phyloP scores from a whole-genome alignment of 2,113 vertebrate genomes.

The Scatophagus argus region DNA sequence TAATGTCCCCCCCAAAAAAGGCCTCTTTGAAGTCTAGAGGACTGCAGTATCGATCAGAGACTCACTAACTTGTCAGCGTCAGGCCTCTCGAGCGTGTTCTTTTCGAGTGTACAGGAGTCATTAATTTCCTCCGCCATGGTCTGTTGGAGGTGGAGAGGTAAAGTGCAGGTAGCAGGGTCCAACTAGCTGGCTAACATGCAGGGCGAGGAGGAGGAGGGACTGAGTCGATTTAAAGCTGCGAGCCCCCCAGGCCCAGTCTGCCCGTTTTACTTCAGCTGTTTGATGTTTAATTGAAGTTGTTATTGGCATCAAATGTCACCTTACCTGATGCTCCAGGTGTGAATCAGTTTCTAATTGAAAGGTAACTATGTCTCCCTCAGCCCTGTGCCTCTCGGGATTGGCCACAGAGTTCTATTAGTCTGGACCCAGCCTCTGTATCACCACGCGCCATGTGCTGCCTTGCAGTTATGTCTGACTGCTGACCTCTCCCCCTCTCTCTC shows the following conservation, averaged over 20 bases:
- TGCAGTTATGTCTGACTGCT: slow-evolving; percentile 70
- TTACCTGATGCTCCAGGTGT: slow-evolving; percentile 80
- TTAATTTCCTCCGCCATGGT: slow-evolving; percentile 66
- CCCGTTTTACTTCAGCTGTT: slow-evolving; percentile 76
- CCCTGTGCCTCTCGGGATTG: slow-evolving; percentile 61
- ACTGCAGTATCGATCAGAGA: slow-evolving; percentile 62
- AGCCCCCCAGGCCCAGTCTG: slow-evolving; percentile 68
- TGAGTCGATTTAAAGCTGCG: slow-evolving; percentile 71
- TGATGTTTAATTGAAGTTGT: slow-evolving; percentile 84
- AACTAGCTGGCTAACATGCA: slow-evolving; percentile 53
- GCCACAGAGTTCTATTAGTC: slow-evolving; percentile 69
- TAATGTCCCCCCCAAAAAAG: slow-evolving; percentile 63
- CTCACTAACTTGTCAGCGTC: slow-evolving; percentile 62
- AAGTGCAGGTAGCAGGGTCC: slow-evolving; percentile 49
- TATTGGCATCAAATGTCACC: slow-evolving; percentile 81
- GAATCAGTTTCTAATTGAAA: slow-evolving; percentile 81
- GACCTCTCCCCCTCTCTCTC: slow-evolving; percentile 36
- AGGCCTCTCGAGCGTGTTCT: slow-evolving; percentile 64
- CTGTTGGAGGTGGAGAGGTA: slow-evolving; percentile 51
- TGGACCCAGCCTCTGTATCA: slow-evolving; percentile 63
- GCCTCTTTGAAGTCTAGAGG: slow-evolving; percentile 52
- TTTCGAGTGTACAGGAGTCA: slow-evolving; percentile 64
- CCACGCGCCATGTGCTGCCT: slow-evolving; percentile 71
- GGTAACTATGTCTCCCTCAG: slow-evolving; percentile 72
- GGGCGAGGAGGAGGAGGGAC: slow-evolving; percentile 31